phyloP scores from a whole-genome alignment of 2,888 invertebrate species.

The Hedya salicella region DNA sequence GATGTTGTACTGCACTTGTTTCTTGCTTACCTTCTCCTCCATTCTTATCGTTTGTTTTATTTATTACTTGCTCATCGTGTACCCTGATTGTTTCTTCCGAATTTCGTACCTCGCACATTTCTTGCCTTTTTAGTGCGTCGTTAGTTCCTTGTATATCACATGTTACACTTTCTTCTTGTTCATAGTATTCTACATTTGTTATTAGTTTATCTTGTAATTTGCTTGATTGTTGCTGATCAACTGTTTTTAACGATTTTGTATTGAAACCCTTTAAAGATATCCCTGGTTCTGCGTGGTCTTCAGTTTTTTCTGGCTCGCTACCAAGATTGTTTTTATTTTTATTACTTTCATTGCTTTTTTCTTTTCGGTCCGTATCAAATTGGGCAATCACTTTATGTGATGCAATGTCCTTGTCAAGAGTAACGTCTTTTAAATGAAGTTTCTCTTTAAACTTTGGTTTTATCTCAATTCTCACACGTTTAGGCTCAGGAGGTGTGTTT shows the following conservation, averaged over 20 bases:
- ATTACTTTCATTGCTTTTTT: neutral
- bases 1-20: too few relatives aligned
- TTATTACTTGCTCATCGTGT: neutral
- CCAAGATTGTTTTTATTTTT: neutral
- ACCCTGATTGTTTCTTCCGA: too few relatives aligned
- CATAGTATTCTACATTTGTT: neutral
- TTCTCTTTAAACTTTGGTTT: neutral
- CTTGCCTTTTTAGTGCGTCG: too few relatives aligned
- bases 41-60: neutral
- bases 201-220: neutral
- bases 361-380: neutral
- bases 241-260: too few relatives aligned
- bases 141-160: too few relatives aligned
- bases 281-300: neutral
- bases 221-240: neutral
- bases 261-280: neutral
- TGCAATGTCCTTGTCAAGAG: neutral
- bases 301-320: neutral
- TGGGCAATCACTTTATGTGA: neutral
- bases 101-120: too few relatives aligned
- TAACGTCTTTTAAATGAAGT: neutral
- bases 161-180: too few relatives aligned
- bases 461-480: slow-evolving; percentile 1
- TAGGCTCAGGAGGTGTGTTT: neutral
- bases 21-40: too few relatives aligned